Evolutionary conservation across 2,113 vertebrate species (phyloP).

Genomic region (Poecile atricapillus): DNA sequence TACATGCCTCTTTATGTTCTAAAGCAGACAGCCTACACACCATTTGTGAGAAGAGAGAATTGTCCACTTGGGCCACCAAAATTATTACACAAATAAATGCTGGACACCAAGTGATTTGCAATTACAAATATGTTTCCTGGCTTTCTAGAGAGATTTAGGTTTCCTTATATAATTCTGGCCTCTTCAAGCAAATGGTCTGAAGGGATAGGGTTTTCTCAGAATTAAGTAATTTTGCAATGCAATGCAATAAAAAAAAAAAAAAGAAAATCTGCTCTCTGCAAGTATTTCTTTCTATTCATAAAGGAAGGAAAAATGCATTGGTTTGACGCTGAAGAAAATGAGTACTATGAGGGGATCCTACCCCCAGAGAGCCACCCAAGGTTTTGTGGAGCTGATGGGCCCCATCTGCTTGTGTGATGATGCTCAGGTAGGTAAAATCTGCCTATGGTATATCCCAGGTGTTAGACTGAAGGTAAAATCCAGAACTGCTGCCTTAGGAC

Average conservation of each 20-base stretch:
- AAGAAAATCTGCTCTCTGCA: background rate
- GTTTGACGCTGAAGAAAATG: background rate
- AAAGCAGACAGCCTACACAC: background rate
- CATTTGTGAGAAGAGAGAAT: background rate
- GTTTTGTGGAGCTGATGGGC: background rate
- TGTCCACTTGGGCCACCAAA: background rate
- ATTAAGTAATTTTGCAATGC: background rate
- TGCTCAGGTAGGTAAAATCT: background rate
- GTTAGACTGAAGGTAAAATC: background rate
- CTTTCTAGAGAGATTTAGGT: background rate
- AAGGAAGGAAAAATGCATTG: background rate
- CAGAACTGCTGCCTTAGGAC: background rate
- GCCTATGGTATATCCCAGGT: background rate
- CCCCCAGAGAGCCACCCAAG: background rate
- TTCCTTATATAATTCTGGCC: background rate
- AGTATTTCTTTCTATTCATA: background rate
- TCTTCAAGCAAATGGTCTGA: background rate
- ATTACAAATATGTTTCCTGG: background rate
- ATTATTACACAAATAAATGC: background rate
- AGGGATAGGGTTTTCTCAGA: background rate
- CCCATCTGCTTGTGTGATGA: background rate
- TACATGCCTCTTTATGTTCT: fast-evolving
- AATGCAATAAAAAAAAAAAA: background rate
- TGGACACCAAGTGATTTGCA: background rate
- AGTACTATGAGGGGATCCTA: background rate